Conservation (phyloP, 2,888 invertebrate genomes). For the Lacanobia oleracea region DNA sequence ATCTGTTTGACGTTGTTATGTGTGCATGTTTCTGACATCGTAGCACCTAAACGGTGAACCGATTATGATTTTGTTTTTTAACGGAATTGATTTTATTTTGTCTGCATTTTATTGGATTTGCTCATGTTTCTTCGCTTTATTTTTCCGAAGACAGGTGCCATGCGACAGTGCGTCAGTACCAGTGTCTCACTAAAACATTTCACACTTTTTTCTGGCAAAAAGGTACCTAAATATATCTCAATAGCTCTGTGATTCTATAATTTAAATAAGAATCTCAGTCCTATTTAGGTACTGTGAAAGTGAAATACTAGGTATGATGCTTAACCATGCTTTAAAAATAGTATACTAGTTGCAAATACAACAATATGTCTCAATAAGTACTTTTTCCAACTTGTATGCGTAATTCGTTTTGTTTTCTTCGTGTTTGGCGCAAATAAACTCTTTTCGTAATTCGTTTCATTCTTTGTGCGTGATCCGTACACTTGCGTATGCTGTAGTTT, state of each 20-base stretch:
- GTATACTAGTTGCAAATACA: neutral
- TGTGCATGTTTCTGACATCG: too few species aligned
- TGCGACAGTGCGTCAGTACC: neutral
- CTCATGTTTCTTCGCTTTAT: neutral
- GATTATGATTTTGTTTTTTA: neutral
- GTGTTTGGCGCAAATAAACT: neutral
- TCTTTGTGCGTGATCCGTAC: neutral
- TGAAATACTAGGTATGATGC: too few species aligned
- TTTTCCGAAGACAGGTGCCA: neutral
- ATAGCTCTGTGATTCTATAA: too few species aligned
- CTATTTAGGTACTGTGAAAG: too few species aligned
- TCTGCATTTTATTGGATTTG: neutral
- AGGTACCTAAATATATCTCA: too few species aligned
- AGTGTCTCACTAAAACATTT: too few species aligned
- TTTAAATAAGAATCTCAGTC: too few species aligned
- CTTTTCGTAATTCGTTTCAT: neutral
- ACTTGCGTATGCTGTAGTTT: too few species aligned
- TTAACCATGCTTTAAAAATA: neutral
- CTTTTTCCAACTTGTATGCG: neutral
- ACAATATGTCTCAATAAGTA: too few species aligned
- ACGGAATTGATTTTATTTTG: neutral
- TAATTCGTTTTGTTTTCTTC: neutral
- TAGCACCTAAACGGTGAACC: too few species aligned
- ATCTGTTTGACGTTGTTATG: too few species aligned
- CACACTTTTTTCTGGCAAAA: too few species aligned